Evolutionary conservation across 2,888 invertebrate genomes (phyloP), one percentile per base, ranked within the genome.

Genomic region (Dioctria linearis): DNA sequence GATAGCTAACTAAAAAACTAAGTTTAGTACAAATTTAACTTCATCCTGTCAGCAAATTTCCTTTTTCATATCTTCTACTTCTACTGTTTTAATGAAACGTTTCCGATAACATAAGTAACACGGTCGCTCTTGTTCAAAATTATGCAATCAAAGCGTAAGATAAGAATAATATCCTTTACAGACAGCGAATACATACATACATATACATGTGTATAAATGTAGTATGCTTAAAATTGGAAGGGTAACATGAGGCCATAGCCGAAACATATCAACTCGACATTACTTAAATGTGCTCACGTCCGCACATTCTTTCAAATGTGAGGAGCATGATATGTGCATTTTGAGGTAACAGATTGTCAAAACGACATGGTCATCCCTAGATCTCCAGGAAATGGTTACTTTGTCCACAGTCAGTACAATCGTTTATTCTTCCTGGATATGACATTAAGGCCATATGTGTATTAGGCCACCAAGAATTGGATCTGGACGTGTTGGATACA

Each of bases 251-350:
- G 61, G 37, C 61, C 13, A 42, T 11, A 40, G 43, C 42, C 9
- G 61, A 46, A 71, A 75, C 57, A 75, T 75, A 75, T 75, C 75
- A 75, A 42, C 75, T 75, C 42, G 61, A 59, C 75, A 75, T 75
- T 75, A 75, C 61, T 59, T 75, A 75, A 75, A 75, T 75, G 75
- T 78, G 78, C 78, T 78, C 78, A 78, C 65, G 65, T 78, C 61
- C 65, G 78, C 65, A 78, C 61, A 63, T 65, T 78, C 65, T 78
- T 78, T 65, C 51, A 43, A 63, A 78, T 63, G 61, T 63, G 51
- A 78, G 25, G 25, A 25, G 78, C 78, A 78, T 78, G 61, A 51
- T 78, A 49, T 78, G 78, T 78, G 78, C 65, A 78, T 78, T 78
- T 65, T 51, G 61, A 78, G 78, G 78, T 78, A 78, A 78, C 78